Percentiles rank a stretch among this genome's conserved stretches.
phyloP scores from a whole-genome alignment of 2,888 invertebrate genomes.

The Erebia aethiops region DNA sequence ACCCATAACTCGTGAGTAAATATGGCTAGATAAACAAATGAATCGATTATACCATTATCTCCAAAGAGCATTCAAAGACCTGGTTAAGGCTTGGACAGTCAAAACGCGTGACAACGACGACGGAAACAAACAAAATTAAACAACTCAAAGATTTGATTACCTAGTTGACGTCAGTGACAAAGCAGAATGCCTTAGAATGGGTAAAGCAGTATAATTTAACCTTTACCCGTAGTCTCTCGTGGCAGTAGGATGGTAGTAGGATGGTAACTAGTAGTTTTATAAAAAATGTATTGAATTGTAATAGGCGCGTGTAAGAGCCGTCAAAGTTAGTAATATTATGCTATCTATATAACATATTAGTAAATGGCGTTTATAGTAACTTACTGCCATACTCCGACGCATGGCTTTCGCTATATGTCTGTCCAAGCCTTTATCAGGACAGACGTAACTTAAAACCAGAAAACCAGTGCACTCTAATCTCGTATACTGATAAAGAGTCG shows the following conservation, averaged over 20 bases:
- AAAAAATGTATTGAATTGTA: no score
- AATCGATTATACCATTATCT: slow-evolving; percentile 40
- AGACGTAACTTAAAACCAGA: slow-evolving; percentile 51
- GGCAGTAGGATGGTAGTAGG: no score
- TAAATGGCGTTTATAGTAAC: no score
- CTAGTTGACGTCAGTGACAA: no score
- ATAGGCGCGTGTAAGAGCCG: no score
- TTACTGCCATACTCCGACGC: neutral
- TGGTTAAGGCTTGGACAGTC: neutral
- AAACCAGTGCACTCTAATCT: slow-evolving; percentile 67
- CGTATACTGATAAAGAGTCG: slow-evolving; percentile 55
- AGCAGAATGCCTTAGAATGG: no score
- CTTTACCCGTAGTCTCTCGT: no score
- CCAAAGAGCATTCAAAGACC: slow-evolving; percentile 24
- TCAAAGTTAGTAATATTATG: no score
- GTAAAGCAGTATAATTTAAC: no score
- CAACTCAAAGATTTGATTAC: no score
- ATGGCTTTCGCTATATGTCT: neutral
- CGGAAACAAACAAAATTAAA: neutral
- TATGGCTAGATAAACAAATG: slow-evolving; percentile 29
- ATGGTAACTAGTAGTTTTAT: no score
- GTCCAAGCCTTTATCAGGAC: slow-evolving; percentile 48
- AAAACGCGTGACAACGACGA: neutral
- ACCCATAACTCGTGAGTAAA: slow-evolving; percentile 26
- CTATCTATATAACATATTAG: no score